Percentiles rank a stretch among this genome's conserved stretches.
These are phyloP conservation scores for Plebejus anna DNA, from an alignment of 2,888 invertebrate genomes.

Conservation along the genomic window DNA sequence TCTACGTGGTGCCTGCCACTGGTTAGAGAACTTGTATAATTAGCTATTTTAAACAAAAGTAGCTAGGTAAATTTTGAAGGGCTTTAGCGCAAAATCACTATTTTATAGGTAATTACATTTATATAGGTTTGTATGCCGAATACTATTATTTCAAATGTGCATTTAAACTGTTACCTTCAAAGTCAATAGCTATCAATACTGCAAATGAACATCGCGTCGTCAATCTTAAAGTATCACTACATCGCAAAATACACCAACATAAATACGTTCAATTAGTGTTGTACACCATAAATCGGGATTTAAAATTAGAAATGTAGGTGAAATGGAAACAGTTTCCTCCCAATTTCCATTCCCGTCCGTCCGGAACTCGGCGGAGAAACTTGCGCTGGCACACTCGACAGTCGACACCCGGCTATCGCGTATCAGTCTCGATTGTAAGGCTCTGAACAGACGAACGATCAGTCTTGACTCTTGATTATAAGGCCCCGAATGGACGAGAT, in stretches of 20 bases:
- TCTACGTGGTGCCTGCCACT: too few relatives aligned
- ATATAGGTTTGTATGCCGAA: not conserved
- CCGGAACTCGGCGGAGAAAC: conserved; percentile 62
- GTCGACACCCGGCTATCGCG: conserved; percentile 52
- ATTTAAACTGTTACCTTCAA: not conserved
- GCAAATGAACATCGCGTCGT: not conserved
- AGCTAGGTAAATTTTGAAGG: too few relatives aligned
- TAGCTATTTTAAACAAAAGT: too few relatives aligned
- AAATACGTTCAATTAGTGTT: conserved; percentile 3
- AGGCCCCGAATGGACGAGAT: too few relatives aligned
- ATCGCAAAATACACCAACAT: not conserved
- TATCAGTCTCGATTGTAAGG: conserved; percentile 43
- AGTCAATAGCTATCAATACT: not conserved
- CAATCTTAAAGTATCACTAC: not conserved
- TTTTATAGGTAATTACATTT: too few relatives aligned
- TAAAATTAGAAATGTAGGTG: conserved; percentile 38
- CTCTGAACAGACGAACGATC: not conserved
- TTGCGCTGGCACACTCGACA: conserved; percentile 43
- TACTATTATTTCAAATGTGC: not conserved
- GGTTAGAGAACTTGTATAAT: too few relatives aligned
- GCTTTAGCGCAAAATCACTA: not conserved
- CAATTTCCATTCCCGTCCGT: conserved; percentile 49
- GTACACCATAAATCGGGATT: conserved; percentile 15
- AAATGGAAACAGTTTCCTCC: conserved; percentile 39
- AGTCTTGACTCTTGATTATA: too few relatives aligned